phyloP scores from a whole-genome alignment of 1,140 invertebrate genomes.

The Drosophila arawakana region DNA sequence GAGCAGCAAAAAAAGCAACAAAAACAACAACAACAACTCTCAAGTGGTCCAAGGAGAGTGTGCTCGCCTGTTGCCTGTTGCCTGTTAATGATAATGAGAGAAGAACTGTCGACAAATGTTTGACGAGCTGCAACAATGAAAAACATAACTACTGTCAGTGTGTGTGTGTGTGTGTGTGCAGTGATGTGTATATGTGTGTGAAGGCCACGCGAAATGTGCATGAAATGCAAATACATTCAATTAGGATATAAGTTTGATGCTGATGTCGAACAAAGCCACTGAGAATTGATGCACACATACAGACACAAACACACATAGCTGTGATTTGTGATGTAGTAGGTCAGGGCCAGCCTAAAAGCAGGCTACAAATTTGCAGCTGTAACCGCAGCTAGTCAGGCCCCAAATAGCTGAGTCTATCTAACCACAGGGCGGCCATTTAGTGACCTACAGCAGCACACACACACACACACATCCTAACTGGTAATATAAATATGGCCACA shows the following conservation, averaged over 20 bases:
- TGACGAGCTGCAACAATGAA: conserved; percentile 34
- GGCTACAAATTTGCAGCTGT: conserved; percentile 26
- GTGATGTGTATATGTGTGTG: conserved; percentile 11
- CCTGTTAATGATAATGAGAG: conserved; percentile 31
- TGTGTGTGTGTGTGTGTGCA: conserved; percentile 15
- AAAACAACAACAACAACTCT: conserved; percentile 28
- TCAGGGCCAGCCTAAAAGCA: conserved; percentile 59
- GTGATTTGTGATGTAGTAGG: conserved; percentile 34
- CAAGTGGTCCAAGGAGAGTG: conserved; percentile 35
- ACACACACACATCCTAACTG: neutral
- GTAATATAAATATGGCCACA: conserved; percentile 19
- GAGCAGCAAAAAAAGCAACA: conserved; percentile 37
- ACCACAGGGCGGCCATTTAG: conserved; percentile 23
- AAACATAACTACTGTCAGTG: conserved; percentile 1
- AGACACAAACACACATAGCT: conserved; percentile 3
- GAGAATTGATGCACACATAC: conserved; percentile 17
- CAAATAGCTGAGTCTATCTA: conserved; percentile 26
- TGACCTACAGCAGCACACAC: conserved; percentile 18
- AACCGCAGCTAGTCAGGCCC: conserved; percentile 24
- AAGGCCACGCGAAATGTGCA: conserved; percentile 36
- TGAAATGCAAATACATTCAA: conserved; percentile 67
- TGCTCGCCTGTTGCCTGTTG: conserved; percentile 13
- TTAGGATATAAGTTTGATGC: conserved; percentile 35
- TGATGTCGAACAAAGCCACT: conserved; percentile 31
- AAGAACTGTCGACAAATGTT: conserved; percentile 26